A percentile compares a stretch with the other conserved stretches of the same genome.
phyloP scores from a whole-genome alignment of 2,797 vertebrate genomes.

The Pagetopsis macropterus region DNA sequence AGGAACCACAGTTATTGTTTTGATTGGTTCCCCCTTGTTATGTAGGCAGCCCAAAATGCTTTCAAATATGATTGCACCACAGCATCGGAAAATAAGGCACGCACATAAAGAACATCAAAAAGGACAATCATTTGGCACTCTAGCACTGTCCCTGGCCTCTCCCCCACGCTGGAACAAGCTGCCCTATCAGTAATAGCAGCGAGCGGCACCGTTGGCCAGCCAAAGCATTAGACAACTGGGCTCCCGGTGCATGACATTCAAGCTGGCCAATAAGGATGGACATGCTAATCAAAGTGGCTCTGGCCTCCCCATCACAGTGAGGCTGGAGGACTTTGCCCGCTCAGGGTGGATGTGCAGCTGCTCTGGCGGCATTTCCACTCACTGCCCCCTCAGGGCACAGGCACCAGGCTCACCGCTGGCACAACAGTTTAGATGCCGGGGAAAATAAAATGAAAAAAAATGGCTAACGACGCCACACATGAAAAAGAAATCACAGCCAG shows the following conservation, averaged over 20 bases:
- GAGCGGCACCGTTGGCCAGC: conserved; percentile 63
- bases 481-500: conserved; percentile 79
- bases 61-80: conserved; percentile 81
- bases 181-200: conserved; percentile 74
- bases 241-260: conserved; percentile 75
- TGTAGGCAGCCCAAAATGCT: conserved; percentile 78
- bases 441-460: conserved; percentile 36
- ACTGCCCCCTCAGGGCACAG: conserved; percentile 56
- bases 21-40: conserved; percentile 76
- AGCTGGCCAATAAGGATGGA: conserved; percentile 72
- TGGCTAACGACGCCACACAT: conserved; percentile 71
- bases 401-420: conserved; percentile 74
- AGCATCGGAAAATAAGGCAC: conserved; percentile 75
- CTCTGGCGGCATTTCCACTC: conserved; percentile 62
- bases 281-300: conserved; percentile 76
- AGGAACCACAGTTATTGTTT: conserved; percentile 82
- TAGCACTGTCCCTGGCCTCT: conserved; percentile 55
- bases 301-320: conserved; percentile 65
- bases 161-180: conserved; percentile 59
- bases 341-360: conserved; percentile 69
- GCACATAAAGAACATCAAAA: conserved; percentile 78
- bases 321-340: conserved; percentile 63
- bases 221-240: conserved; percentile 71
- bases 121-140: conserved; percentile 79
- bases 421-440: conserved; percentile 58